These are phyloP conservation scores for Spea hammondii DNA, from an alignment of 2,797 vertebrate species.

Conservation along the genomic window DNA sequence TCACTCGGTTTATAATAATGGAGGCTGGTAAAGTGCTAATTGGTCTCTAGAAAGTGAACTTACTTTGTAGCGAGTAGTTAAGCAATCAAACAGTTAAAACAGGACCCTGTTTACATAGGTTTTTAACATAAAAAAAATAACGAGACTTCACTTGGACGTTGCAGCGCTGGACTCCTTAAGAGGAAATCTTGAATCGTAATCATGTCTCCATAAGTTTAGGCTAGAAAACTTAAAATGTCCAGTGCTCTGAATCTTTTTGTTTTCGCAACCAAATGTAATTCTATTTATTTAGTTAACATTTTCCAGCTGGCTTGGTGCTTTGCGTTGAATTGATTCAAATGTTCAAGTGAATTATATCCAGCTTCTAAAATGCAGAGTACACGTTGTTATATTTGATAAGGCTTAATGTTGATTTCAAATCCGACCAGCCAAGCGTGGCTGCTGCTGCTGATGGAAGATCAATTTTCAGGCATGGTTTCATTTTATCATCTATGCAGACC, in stretches of 20 bases:
- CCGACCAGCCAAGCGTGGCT: slow-evolving; percentile 55
- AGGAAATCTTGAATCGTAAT: too few species aligned
- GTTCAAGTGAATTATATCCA: slow-evolving; percentile 18
- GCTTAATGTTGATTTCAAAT: slow-evolving; percentile 46
- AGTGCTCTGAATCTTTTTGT: neutral
- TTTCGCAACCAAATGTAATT: neutral
- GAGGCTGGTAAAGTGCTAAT: too few species aligned
- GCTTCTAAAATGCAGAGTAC: slow-evolving; percentile 13
- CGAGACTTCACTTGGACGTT: too few species aligned
- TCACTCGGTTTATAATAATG: neutral
- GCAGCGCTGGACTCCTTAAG: too few species aligned
- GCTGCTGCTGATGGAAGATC: slow-evolving; percentile 43
- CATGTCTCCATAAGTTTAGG: too few species aligned
- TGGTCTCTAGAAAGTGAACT: too few species aligned
- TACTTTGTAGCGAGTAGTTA: too few species aligned
- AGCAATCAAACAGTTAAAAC: too few species aligned
- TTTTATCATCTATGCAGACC: slow-evolving; percentile 59
- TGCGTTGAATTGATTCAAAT: slow-evolving; percentile 6
- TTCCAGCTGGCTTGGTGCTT: slow-evolving; percentile 3
- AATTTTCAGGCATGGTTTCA: slow-evolving; percentile 52
- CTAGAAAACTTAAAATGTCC: too few species aligned
- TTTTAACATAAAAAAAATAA: too few species aligned
- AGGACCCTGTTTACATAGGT: too few species aligned
- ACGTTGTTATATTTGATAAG: slow-evolving; percentile 32
- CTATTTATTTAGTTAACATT: neutral